Evolutionary conservation across 2,113 vertebrate genomes (phyloP).

Genomic region (Chunga burmeisteri): DNA sequence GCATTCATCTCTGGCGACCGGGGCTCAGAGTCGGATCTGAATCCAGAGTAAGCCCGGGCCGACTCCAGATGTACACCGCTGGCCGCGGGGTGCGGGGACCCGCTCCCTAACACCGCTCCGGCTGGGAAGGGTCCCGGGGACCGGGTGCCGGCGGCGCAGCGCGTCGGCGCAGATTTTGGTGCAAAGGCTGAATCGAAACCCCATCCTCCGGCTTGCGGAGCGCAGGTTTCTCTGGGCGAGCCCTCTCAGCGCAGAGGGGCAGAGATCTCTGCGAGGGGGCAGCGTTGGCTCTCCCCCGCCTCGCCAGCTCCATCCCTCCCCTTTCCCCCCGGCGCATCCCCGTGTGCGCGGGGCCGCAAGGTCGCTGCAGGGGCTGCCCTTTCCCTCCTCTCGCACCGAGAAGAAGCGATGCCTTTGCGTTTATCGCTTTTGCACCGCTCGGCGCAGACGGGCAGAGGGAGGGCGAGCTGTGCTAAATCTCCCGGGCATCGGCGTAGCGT

Average conservation of each 20-base stretch:
- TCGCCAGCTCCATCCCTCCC: not conserved
- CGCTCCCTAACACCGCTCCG: not conserved
- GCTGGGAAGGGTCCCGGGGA: not conserved
- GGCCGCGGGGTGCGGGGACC: not conserved
- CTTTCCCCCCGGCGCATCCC: not conserved
- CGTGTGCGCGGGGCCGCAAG: not conserved
- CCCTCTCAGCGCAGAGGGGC: not conserved
- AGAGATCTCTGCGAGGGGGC: not conserved
- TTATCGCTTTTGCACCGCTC: not conserved
- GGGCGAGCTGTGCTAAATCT: not conserved
- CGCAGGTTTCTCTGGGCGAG: not conserved
- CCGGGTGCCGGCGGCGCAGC: not conserved
- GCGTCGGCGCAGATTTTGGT: not conserved
- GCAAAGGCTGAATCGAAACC: not conserved
- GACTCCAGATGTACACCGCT: not conserved
- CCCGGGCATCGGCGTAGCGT: not conserved
- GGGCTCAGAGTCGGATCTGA: not conserved
- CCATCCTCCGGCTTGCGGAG: not conserved
- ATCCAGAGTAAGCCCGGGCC: conserved; percentile 6
- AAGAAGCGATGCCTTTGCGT: not conserved
- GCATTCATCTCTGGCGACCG: conserved; percentile 8
- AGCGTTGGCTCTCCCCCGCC: not conserved
- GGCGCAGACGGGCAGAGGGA: not conserved
- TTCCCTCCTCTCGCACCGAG: not conserved
- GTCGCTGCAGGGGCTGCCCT: not conserved